Percentiles rank a stretch among this genome's conserved stretches.
Conservation (phyloP, 2,888 invertebrate genomes). For the Nephrocerus scutellatus region DNA sequence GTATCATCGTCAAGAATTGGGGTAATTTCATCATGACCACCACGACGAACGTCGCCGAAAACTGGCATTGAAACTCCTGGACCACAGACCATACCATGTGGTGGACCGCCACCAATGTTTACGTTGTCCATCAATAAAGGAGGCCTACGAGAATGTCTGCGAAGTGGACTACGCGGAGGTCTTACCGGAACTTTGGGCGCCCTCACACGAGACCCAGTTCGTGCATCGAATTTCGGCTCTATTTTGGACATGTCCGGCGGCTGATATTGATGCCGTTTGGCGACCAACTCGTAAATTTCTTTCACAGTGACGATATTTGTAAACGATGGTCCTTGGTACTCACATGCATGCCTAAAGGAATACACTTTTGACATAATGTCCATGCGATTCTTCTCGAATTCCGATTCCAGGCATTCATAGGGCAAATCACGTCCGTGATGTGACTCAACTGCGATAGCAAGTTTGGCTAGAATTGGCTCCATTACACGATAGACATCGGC, state of each 20-base stretch:
- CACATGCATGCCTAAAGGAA: slow-evolving; percentile 62
- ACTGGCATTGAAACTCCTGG: no score
- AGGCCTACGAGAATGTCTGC: no score
- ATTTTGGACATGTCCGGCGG: slow-evolving; percentile 11
- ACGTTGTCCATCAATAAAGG: no score
- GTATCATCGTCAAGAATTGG: slow-evolving; percentile 35
- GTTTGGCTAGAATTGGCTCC: slow-evolving; percentile 50
- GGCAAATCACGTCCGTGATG: slow-evolving; percentile 66
- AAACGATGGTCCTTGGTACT: slow-evolving; percentile 53
- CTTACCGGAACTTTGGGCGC: no score
- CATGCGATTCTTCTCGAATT: slow-evolving; percentile 58
- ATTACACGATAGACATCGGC: slow-evolving; percentile 36
- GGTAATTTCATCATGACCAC: background rate
- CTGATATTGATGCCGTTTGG: slow-evolving; percentile 22
- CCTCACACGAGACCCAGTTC: slow-evolving; percentile 9
- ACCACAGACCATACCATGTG: no score
- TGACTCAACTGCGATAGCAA: slow-evolving; percentile 64
- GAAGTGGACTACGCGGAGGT: no score
- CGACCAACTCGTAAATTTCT: slow-evolving; percentile 36
- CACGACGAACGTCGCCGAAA: background rate
- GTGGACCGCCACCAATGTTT: no score
- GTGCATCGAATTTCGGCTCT: slow-evolving; percentile 23
- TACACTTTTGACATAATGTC: slow-evolving; percentile 58
- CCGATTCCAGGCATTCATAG: slow-evolving; percentile 59
- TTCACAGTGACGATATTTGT: slow-evolving; percentile 49